These are phyloP conservation scores for Regulus satrapa DNA, from an alignment of 2,113 vertebrate genomes.

Conservation along the genomic window DNA sequence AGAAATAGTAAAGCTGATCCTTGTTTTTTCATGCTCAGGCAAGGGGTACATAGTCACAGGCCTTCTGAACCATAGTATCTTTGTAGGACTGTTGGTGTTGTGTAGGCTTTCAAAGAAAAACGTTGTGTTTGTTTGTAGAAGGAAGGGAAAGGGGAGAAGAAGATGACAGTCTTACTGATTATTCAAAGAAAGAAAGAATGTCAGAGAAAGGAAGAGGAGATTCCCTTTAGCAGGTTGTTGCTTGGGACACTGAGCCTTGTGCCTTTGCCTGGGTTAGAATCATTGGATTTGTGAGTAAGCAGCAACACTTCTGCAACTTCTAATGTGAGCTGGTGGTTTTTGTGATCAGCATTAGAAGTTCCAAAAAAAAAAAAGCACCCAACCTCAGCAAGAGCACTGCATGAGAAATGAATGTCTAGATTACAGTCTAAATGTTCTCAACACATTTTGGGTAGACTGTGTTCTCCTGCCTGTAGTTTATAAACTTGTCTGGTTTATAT, in stretches of 20 bases:
- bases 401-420: background rate
- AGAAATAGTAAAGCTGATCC: background rate
- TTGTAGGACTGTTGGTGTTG: background rate
- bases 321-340: background rate
- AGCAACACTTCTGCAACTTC: background rate
- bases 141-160: background rate
- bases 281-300: background rate
- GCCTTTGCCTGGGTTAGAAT: background rate
- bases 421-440: background rate
- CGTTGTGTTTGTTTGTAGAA: rapidly evolving
- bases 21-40: background rate
- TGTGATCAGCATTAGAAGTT: background rate
- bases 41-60: background rate
- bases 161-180: background rate
- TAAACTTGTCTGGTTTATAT: background rate
- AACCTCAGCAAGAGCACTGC: background rate
- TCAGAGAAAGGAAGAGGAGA: background rate
- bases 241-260: background rate
- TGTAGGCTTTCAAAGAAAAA: background rate
- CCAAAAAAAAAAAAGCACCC: background rate
- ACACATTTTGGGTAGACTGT: background rate
- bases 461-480: background rate
- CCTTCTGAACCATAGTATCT: background rate
- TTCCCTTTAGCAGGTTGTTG: background rate
- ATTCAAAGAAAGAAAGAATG: background rate